Evolutionary conservation across 2,797 vertebrate genomes (phyloP), one percentile per base, ranked within the genome.

Genomic region (Pogonophryne albipinna): DNA sequence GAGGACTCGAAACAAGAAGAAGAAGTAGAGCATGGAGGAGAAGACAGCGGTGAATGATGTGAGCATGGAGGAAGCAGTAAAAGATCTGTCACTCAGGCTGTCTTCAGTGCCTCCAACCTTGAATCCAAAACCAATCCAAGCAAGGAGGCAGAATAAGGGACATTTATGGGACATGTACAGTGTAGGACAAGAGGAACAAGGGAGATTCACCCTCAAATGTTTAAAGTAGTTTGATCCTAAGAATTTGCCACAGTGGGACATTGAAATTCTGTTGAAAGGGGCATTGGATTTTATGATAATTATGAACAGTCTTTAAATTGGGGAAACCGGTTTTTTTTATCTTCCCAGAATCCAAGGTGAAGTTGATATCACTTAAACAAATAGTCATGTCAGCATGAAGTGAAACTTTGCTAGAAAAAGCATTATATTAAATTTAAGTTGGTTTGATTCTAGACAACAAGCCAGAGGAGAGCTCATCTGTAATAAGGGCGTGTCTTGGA

Each of bases 21-120:
- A 50, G 76, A 70, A 69, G 17, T 65, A 13, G 57, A 77, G 71
- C 60, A 60, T 27, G 64, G 69, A 83, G 68, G 60, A 78, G 68
- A 70, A 50, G n/a, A 76, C 27, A n/a, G 73, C 4, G 23, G 61
- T 57, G 34, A 38, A 38, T 38, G 79, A 79, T 58, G 65, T 34
- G 31, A 75, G 44, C 50, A 46, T 41, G 34, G 41, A 77, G 59
- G 41, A 84, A 5, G 57, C 34, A 31, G 47, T 20, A 19, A 44
- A 53, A 15, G 51, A 66, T 57, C 68, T 51, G 65, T 52, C 44
- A 52, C n/a, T 78, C 49, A 34, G 42, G 52, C 50, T 9, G 67
- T 14, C 61, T 67, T 31, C 63, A 58, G n/a, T 9, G 41, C 47
- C 50, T 76, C 56, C 19, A 3, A 20, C 41, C 49, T 70, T 68